phyloP scores from a whole-genome alignment of 2,888 invertebrate genomes.

The Eupithecia subfuscata region DNA sequence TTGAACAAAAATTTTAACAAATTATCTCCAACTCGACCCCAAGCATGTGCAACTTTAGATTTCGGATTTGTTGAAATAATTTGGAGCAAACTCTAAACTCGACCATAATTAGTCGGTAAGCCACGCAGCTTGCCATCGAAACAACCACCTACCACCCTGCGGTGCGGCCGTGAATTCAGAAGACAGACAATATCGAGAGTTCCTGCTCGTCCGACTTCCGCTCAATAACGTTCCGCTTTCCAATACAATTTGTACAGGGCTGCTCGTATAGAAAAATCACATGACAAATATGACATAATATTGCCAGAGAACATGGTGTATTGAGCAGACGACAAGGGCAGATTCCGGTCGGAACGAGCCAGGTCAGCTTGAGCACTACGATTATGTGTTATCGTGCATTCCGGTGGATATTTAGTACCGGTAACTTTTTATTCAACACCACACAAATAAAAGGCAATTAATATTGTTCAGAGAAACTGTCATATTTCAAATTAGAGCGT shows the following conservation, averaged over 20 bases:
- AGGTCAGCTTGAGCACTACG: neutral
- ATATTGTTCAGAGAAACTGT: no score
- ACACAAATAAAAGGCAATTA: neutral
- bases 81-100: no score
- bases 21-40: no score
- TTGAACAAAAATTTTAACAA: no score
- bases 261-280: conserved; percentile 2
- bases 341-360: neutral
- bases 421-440: neutral
- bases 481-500: no score
- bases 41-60: no score
- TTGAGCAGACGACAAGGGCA: neutral
- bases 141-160: neutral
- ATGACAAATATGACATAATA: neutral
- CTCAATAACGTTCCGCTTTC: conserved; percentile 23
- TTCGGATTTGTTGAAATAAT: no score
- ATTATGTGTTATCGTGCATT: neutral
- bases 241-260: conserved; percentile 20
- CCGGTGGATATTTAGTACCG: neutral
- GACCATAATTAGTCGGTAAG: neutral
- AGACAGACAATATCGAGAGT: conserved; percentile 26
- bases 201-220: conserved; percentile 20
- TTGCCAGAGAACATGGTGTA: neutral
- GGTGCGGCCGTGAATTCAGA: conserved; percentile 3
- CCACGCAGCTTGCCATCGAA: neutral